Conservation (phyloP, 2,797 vertebrate genomes). For the Tapera naevia region DNA sequence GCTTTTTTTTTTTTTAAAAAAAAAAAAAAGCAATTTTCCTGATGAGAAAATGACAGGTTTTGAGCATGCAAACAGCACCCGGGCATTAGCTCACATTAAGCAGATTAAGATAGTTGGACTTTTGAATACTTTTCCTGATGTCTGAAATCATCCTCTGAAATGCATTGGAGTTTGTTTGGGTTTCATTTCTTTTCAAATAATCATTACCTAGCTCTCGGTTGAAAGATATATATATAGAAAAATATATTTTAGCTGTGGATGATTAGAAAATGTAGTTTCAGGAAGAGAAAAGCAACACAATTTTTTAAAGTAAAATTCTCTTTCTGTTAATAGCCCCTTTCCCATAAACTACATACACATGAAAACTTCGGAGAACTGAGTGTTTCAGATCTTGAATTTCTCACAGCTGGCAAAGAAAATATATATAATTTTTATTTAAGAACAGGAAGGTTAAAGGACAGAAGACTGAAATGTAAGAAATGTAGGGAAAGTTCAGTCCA, state of each 20-base stretch:
- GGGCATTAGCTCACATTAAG: neutral
- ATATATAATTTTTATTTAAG: neutral
- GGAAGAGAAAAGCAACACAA: neutral
- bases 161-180: neutral
- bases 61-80: neutral
- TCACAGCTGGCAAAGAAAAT: neutral
- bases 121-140: neutral
- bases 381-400: neutral
- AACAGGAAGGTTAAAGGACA: neutral
- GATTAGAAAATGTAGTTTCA: neutral
- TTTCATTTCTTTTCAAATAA: neutral
- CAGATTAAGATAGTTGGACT: neutral
- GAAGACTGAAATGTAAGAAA: neutral
- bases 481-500: neutral
- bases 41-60: neutral
- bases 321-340: neutral
- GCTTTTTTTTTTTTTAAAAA: neutral
- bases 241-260: neutral
- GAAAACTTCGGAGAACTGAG: neutral
- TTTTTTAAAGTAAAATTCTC: neutral
- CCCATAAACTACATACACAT: fast-evolving
- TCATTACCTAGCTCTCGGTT: neutral
- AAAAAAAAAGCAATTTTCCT: neutral
- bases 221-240: neutral
- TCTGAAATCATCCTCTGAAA: neutral